A percentile compares a stretch with the other conserved stretches of the same genome.
Conservation (phyloP, 2,888 invertebrate genomes). For the Tiphia femorata region DNA sequence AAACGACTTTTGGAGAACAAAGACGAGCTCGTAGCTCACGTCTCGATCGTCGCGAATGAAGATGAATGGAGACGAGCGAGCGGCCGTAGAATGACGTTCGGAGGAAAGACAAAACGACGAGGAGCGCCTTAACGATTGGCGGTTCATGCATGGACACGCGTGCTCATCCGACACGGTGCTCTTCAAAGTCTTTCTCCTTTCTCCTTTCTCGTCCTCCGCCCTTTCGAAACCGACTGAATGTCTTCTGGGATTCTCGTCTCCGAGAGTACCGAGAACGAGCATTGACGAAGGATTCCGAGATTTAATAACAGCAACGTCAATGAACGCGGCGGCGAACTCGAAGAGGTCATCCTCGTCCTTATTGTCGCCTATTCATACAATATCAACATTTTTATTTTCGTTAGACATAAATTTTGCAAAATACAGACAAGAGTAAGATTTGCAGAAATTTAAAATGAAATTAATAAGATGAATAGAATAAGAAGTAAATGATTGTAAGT, state of each 20-base stretch:
- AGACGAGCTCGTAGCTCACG: not conserved
- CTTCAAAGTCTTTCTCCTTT: constrained; percentile 28
- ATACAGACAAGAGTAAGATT: too few species aligned
- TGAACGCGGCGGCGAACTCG: too few species aligned
- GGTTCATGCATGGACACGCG: constrained; percentile 61
- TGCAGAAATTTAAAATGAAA: too few species aligned
- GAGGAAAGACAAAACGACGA: constrained; percentile 30
- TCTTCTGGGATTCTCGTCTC: constrained; percentile 35
- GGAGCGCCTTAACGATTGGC: constrained; percentile 43
- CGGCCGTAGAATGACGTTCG: not conserved
- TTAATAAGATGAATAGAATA: not conserved
- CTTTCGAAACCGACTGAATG: too few species aligned
- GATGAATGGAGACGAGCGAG: not conserved
- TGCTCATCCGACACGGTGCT: constrained; percentile 61
- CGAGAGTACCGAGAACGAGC: constrained; percentile 38
- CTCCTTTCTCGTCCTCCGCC: constrained; percentile 28
- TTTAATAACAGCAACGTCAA: constrained; percentile 51
- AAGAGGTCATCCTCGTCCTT: constrained; percentile 12
- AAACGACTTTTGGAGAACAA: not conserved
- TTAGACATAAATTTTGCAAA: too few species aligned
- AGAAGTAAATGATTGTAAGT: too few species aligned
- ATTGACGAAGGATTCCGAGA: constrained; percentile 51
- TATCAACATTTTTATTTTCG: too few species aligned
- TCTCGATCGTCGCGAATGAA: not conserved
- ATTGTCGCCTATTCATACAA: constrained; percentile 1